Percentiles rank a stretch among this genome's conserved stretches.
Conservation (phyloP, 2,797 vertebrate species). For the Prionace glauca region DNA sequence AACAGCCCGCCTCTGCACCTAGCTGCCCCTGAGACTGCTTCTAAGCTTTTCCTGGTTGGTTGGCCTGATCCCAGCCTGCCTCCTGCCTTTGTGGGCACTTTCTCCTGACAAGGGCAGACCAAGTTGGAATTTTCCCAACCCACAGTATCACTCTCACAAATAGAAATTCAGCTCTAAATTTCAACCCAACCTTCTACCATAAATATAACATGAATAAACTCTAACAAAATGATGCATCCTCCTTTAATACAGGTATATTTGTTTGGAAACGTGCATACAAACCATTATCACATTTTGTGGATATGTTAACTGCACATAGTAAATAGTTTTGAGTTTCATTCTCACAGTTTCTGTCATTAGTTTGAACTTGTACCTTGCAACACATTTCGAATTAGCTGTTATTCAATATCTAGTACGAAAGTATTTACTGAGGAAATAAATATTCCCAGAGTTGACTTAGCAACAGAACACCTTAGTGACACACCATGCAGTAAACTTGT, state of each 20-base stretch:
- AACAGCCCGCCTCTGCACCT: no score
- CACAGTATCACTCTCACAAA: no score
- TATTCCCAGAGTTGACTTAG: neutral
- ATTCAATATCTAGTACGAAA: neutral
- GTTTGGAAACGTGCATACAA: neutral
- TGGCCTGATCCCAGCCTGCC: no score
- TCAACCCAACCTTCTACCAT: neutral
- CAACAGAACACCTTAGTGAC: slow-evolving; percentile 24
- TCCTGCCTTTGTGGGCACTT: no score
- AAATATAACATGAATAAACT: neutral
- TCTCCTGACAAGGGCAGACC: no score
- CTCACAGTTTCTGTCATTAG: slow-evolving; percentile 23
- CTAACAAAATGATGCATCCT: neutral
- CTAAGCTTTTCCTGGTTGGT: no score
- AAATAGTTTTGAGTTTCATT: neutral
- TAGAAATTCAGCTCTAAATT: no score
- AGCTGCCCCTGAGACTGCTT: no score
- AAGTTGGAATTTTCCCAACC: no score
- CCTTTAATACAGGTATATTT: neutral
- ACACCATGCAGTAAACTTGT: neutral
- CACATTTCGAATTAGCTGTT: neutral
- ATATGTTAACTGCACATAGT: neutral
- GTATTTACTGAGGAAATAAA: slow-evolving; percentile 11
- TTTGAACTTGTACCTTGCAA: neutral
- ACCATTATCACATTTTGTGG: neutral